Conservation (phyloP, 2,888 invertebrate species). For the Leptogaster cylindrica region DNA sequence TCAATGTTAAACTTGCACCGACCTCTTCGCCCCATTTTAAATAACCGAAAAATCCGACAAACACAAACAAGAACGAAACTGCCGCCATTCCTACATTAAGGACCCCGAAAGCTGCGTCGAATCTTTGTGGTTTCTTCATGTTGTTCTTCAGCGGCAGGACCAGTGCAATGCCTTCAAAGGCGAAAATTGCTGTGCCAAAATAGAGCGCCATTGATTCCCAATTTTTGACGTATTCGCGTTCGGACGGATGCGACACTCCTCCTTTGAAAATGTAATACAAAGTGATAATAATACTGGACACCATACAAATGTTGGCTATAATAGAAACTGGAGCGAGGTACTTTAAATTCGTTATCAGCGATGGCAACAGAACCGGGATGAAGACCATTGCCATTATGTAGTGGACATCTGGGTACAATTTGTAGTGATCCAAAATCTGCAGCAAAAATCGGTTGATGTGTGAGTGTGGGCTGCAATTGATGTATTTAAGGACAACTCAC, state of each 20-base stretch:
- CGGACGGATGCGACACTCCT: constrained; percentile 71
- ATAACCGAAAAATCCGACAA: constrained; percentile 87
- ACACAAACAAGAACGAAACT: constrained; percentile 78
- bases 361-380: constrained; percentile 74
- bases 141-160: constrained; percentile 93
- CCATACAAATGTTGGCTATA: constrained; percentile 79
- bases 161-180: constrained; percentile 95
- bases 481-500: too few species aligned
- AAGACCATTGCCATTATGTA: constrained; percentile 77
- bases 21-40: constrained; percentile 84
- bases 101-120: constrained; percentile 82
- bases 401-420: constrained; percentile 69
- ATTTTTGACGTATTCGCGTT: constrained; percentile 68
- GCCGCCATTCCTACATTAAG: constrained; percentile 87
- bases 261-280: constrained; percentile 77
- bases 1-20: constrained; percentile 85
- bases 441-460: constrained; percentile 48
- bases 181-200: constrained; percentile 95
- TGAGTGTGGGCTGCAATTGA: too few species aligned
- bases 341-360: constrained; percentile 78
- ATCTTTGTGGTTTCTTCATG: constrained; percentile 80
- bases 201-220: constrained; percentile 78
- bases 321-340: constrained; percentile 79
- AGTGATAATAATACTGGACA: constrained; percentile 71
- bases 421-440: constrained; percentile 73